Evolutionary conservation across 1,140 invertebrate genomes (phyloP).

Genomic region (Paracyclopina nana): DNA sequence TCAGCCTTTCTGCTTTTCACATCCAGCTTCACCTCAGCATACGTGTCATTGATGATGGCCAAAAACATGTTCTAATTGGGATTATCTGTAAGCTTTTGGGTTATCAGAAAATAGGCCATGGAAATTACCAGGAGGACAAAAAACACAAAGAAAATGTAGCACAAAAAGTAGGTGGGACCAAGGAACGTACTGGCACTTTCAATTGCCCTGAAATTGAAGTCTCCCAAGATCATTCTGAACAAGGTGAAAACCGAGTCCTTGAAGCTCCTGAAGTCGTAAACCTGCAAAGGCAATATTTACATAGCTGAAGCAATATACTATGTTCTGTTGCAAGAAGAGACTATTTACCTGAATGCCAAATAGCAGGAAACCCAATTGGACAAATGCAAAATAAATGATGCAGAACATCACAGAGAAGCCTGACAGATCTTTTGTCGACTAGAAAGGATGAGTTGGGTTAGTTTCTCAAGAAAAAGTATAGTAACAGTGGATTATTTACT

Average conservation of each 20-base stretch:
- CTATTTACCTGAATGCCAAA: slow-evolving; percentile 38
- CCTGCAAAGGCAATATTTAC: not conserved
- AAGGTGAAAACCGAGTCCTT: slow-evolving; percentile 42
- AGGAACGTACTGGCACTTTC: slow-evolving; percentile 44
- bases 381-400: slow-evolving; percentile 54
- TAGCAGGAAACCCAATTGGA: slow-evolving; percentile 41
- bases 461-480: not conserved
- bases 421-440: slow-evolving; percentile 46
- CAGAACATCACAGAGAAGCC: slow-evolving; percentile 58
- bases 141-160: slow-evolving; percentile 17
- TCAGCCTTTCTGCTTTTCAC: not conserved
- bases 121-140: slow-evolving; percentile 13
- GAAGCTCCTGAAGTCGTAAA: slow-evolving; percentile 39
- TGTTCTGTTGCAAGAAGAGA: slow-evolving; percentile 3
- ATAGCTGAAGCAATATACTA: not conserved
- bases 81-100: slow-evolving; percentile 4
- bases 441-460: slow-evolving; percentile 18
- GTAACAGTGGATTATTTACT: not conserved
- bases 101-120: not conserved
- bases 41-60: slow-evolving; percentile 58
- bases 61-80: slow-evolving; percentile 50
- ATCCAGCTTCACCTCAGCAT: slow-evolving; percentile 44
- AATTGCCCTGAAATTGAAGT: slow-evolving; percentile 49
- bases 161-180: slow-evolving; percentile 38
- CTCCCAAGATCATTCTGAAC: slow-evolving; percentile 49